These are phyloP conservation scores for Pygoscelis antarcticus DNA, from an alignment of 2,113 vertebrate species.

Conservation along the genomic window DNA sequence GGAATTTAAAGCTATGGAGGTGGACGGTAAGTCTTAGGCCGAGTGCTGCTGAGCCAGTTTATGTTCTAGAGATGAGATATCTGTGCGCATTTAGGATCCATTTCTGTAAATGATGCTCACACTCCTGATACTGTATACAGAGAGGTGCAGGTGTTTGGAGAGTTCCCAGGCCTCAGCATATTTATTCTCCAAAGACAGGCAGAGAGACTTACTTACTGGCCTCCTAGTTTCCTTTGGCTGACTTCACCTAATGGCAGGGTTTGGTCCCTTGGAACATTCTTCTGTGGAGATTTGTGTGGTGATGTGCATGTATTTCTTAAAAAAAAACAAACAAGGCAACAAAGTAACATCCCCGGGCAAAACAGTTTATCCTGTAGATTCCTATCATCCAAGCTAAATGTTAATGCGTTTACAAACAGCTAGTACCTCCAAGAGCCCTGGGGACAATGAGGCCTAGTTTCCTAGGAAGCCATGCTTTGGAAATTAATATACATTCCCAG, in stretches of 20 bases:
- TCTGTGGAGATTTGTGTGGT: not conserved
- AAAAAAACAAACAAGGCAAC: not conserved
- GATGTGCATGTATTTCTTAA: not conserved
- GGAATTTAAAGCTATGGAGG: not conserved
- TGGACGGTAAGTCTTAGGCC: not conserved
- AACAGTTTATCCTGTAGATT: not conserved
- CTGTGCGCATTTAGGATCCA: not conserved
- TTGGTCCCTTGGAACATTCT: not conserved
- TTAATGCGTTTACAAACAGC: not conserved
- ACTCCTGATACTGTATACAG: not conserved
- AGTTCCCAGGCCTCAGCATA: not conserved
- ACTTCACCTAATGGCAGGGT: not conserved
- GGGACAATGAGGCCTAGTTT: not conserved
- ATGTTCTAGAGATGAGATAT: not conserved
- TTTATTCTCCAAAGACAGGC: not conserved
- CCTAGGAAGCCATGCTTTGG: not conserved
- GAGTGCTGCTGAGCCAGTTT: not conserved
- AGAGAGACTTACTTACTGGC: not conserved
- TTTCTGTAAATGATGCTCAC: not conserved
- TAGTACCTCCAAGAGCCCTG: not conserved
- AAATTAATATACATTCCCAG: not conserved
- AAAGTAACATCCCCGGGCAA: not conserved
- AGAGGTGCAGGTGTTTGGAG: slow-evolving; percentile 45
- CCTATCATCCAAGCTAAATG: not conserved
- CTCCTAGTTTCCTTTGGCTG: not conserved